phyloP scores from a whole-genome alignment of 2,888 invertebrate species.

The Tinea trinotella region DNA sequence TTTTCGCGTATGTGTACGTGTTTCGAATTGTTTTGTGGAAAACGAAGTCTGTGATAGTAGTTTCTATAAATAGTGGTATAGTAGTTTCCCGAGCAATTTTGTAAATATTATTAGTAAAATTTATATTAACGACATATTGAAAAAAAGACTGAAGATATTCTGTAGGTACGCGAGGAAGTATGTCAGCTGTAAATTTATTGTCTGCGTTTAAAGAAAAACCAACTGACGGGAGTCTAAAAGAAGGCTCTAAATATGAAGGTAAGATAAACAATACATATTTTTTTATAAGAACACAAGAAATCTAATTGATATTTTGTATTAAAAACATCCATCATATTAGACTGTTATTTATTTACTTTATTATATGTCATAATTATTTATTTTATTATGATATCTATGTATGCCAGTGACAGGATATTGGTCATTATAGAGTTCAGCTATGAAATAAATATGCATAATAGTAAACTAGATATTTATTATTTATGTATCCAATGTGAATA shows the following conservation, averaged over 20 bases:
- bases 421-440: too few species aligned
- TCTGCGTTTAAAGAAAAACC: constrained; percentile 67
- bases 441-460: too few species aligned
- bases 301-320: too few species aligned
- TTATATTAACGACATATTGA: constrained; percentile 67
- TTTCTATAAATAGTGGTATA: constrained; percentile 64
- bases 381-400: neutral
- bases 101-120: constrained; percentile 69
- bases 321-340: too few species aligned
- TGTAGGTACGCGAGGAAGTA: constrained; percentile 56
- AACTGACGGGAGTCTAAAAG: constrained; percentile 53
- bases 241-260: constrained; percentile 60
- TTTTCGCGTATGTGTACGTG: constrained; percentile 68
- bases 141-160: constrained; percentile 64
- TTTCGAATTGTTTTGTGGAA: constrained; percentile 72
- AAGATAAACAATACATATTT: constrained; percentile 24
- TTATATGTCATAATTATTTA: neutral
- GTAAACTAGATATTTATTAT: too few species aligned
- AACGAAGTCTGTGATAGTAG: constrained; percentile 76
- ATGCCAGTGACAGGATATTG: neutral
- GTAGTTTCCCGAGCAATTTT: constrained; percentile 66
- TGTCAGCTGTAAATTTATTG: constrained; percentile 69
- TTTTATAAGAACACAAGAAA: neutral
- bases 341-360: too few species aligned
- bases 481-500: too few species aligned